Base-by-base conservation (phyloP, 1,140 invertebrate genomes). In the Hesperophylax magnus region DNA sequence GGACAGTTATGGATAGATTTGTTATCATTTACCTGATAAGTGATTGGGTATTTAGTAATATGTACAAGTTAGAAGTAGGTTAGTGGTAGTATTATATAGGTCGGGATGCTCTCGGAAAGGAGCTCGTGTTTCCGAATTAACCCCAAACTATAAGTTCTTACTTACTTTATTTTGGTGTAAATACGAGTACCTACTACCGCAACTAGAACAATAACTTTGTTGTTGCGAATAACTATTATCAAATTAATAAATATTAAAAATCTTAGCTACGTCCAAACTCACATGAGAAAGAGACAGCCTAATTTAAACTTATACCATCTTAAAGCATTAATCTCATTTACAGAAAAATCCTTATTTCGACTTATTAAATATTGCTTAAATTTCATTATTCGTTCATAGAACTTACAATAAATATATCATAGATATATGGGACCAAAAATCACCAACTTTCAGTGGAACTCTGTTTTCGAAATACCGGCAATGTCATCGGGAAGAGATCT, bases 351-450 rank as follows among this genome's bases (percentile, higher is more conserved):
- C 34, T 83, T 56, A 80, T 47, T 22, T 47, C 6, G 9, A 47
- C 39, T 60, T 72, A 79, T 81, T 72, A 78, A 71, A 82, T 81
- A 80, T 84, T 82, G 78, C 77, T 84, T 80, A 81, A 24, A 27
- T 83, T 74, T 83, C 69, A 83, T 79, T 83, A 87, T 86, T 92
- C 92, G 95, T 97, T 97, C 95, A 97, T 95, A 95, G 95, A 97
- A 97, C 95, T 94, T 97, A 96, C 95, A 90, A 92, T 91, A 93
- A 93, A 96, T 96, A 97, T 96, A 97, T 96, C 95, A 96, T 96
- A 96, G 95, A 96, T 97, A 97, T 97, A 96, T 96, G 94, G 95
- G 95, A 95, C 93, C 93, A 93, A 95, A 94, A 93, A 94, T 93
- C 93, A 93, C 92, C 91, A 91, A 90, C 89, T 89, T 91, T 92